Base-by-base conservation (phyloP, 2,888 invertebrate genomes). In the Polydrusus pterygomalis region DNA sequence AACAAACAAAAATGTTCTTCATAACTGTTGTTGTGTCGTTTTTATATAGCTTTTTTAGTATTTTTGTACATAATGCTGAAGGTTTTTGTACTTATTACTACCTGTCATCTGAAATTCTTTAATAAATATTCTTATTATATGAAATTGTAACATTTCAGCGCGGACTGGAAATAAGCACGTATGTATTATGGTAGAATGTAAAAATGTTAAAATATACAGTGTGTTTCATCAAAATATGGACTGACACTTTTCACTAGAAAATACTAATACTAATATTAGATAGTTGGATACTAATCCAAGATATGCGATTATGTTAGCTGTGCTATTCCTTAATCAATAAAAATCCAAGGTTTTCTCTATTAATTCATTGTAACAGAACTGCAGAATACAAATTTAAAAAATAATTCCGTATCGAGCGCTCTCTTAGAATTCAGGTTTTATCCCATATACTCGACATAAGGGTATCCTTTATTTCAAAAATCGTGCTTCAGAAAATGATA, bases 381-480 rank as follows among this genome's bases (percentile, higher is more conserved):
- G 80, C 80, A 75, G 84, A 84, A 85, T 85, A 85, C 84, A 84
- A 85, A 86, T 85, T 83, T 82, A 79, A 82, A 80, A 81, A 74
- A 75, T 70, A 70, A 74, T 74, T 71, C 71, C 74, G 62, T 47
- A 78, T 77, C 77, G 73, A 74, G 69, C 76, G 68, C 72, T 58
- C 9, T 47, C 17, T 47, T 73, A 30, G 20, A 69, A 54, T 68
- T 63, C 38, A 45, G 54, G 51, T 38, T 74, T 69, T 74, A 74
- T 74, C 63, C 68, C 63, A 63, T 40, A 65, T 74, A 51, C 69
- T 65, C 56, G 69, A 51, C 70, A 65, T 65, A 51, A 65, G 54
- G 70, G 70, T 68, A 75, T 74, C 58, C 70, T 70, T 65, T 77
- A 74, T 75, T 70, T 77, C 63, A 67, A 74, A 74, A 77, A 74